Base-by-base conservation (phyloP, 2,888 invertebrate species). In the Andrena haemorrhoa region DNA sequence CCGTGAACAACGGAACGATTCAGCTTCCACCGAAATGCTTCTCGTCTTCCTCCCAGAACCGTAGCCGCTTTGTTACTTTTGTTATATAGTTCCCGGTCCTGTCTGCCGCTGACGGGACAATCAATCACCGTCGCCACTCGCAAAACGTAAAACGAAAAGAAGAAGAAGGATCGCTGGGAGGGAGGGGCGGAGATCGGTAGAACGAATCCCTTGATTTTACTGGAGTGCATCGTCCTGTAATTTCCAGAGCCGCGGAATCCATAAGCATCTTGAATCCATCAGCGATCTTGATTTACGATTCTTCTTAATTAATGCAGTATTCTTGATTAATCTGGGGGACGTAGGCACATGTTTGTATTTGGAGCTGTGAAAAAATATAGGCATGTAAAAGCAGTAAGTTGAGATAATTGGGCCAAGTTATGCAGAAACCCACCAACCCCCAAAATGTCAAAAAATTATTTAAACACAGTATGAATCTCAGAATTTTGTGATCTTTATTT, bases 101-200 rank as follows among this genome's bases (percentile, higher is more conserved):
- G 88, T 86, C 92, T 93, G 93, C 91, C 84, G 83, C 86, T 92
- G 93, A 92, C 93, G 92, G 93, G 91, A 90, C 92, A 92, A 93
- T 93, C 93, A 92, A 93, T 93, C 93, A 93, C 89, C 86, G 90
- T 89, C 89, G 88, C 86, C 86, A 85, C 88, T 84, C 84, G 86
- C 88, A 86, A 87, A 89, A 90, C 87, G 86, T 86, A 88, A 91
- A 90, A 89, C 84, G 89, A 87, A 90, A 87, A 88, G 88, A 90
- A 88, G 87, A 85, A 90, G 76, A 75, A 84, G 75, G 53, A 69
- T 35, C 16, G 64, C 47, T 20, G 69, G 65, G 56, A 61, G 26
- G 69, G 33, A 23, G 60, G 53, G 63, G 41, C 1, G 16, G 16
- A 5, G 72, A 74, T 51, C 65, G 71, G 49, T 56, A 73, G 63